Conservation (phyloP, 1,140 invertebrate species). For the Diabrotica virgifera region DNA sequence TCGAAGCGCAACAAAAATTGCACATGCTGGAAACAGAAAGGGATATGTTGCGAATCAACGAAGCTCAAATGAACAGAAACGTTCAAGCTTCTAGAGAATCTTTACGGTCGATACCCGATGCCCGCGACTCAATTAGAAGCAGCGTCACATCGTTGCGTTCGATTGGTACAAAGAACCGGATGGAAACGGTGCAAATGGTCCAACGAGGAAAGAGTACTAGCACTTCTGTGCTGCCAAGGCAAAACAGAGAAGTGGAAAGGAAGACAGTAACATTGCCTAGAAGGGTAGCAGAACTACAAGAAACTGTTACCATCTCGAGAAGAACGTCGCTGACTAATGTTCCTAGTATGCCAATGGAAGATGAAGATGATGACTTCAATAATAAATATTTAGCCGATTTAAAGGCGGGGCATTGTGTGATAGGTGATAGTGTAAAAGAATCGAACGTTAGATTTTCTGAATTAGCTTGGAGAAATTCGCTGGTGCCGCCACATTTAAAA, state of each 20-base stretch:
- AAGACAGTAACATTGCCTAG: conserved; percentile 21
- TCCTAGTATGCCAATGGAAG: conserved; percentile 68
- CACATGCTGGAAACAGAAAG: conserved; percentile 28
- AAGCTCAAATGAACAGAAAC: conserved; percentile 10
- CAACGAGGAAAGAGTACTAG: conserved; percentile 18
- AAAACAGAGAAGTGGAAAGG: neutral
- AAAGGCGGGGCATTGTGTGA: conserved; percentile 49
- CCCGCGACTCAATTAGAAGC: conserved; percentile 4
- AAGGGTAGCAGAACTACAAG: conserved; percentile 21
- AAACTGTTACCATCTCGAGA: conserved; percentile 29
- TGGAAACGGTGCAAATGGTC: conserved; percentile 4
- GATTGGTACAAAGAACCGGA: neutral
- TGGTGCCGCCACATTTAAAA: conserved; percentile 83
- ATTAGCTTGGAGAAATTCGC: conserved; percentile 78
- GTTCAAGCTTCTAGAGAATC: conserved; percentile 20
- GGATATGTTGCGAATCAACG: conserved; percentile 26
- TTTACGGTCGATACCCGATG: conserved; percentile 12
- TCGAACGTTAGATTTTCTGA: conserved; percentile 58
- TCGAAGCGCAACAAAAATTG: conserved; percentile 33
- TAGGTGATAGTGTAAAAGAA: conserved; percentile 38
- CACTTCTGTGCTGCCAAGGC: neutral
- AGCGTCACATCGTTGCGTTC: conserved; percentile 5
- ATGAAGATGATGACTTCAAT: conserved; percentile 81
- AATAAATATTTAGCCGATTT: conserved; percentile 70
- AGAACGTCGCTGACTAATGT: conserved; percentile 34